Percentiles rank a stretch among this genome's conserved stretches.
phyloP scores from a whole-genome alignment of 2,888 invertebrate genomes.

The Aphrophora alni region DNA sequence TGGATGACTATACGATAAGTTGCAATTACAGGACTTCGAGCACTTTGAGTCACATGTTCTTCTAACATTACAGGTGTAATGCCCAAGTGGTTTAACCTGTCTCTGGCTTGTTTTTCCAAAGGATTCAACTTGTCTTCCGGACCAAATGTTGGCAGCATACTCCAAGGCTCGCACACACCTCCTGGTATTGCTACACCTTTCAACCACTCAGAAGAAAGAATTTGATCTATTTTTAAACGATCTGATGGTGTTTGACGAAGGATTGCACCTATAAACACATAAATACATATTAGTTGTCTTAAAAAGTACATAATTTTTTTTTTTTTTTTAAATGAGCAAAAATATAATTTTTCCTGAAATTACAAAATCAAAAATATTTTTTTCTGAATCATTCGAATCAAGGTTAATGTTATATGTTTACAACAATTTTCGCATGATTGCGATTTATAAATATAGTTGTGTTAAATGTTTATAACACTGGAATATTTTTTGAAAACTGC shows the following conservation, averaged over 20 bases:
- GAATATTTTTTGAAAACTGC: too few species aligned
- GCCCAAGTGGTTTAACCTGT: constrained; percentile 62
- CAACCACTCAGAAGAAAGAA: constrained; percentile 65
- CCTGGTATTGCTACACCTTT: constrained; percentile 54
- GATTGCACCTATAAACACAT: constrained; percentile 58
- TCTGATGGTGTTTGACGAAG: constrained; percentile 60
- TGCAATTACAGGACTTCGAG: constrained; percentile 70
- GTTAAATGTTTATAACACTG: too few species aligned
- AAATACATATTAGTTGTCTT: not conserved
- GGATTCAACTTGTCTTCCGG: constrained; percentile 44
- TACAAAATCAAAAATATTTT: too few species aligned
- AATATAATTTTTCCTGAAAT: too few species aligned
- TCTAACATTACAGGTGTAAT: constrained; percentile 66
- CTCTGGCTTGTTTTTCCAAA: constrained; percentile 49
- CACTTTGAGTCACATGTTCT: constrained; percentile 63
- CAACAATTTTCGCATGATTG: too few species aligned
- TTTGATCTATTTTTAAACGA: constrained; percentile 60
- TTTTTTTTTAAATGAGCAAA: too few species aligned
- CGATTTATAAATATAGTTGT: too few species aligned
- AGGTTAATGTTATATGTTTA: too few species aligned
- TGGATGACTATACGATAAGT: constrained; percentile 74
- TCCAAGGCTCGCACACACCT: constrained; percentile 47
- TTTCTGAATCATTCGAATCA: too few species aligned
- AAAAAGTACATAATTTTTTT: too few species aligned
- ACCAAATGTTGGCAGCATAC: constrained; percentile 54